These are phyloP conservation scores for Cantharis flavilabris DNA, from an alignment of 2,888 invertebrate genomes.

Conservation along the genomic window DNA sequence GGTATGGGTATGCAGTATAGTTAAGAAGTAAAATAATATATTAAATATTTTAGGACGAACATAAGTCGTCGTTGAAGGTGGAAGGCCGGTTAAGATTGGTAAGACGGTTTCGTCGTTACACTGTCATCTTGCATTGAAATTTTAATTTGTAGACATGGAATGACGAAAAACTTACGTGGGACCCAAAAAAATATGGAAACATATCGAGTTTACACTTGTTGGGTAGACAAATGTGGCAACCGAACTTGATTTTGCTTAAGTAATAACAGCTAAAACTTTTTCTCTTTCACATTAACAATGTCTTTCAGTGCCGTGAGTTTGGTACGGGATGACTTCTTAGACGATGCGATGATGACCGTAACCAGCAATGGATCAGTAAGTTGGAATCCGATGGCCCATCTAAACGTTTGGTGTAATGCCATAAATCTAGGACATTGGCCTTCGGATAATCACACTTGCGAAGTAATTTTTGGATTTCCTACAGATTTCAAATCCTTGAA, in stretches of 20 bases:
- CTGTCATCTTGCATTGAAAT: not conserved
- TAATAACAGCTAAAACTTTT: conserved; percentile 34
- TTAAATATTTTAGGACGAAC: conserved; percentile 48
- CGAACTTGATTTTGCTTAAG: conserved; percentile 58
- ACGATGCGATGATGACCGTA: conserved; percentile 43
- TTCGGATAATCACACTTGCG: conserved; percentile 52
- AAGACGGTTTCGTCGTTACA: conserved; percentile 33
- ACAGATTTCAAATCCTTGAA: conserved; percentile 40
- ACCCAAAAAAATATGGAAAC: conserved; percentile 61
- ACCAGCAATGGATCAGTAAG: conserved; percentile 45
- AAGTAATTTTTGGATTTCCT: conserved; percentile 50
- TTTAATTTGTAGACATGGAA: conserved; percentile 61
- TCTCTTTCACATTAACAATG: not conserved
- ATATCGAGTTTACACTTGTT: conserved; percentile 57
- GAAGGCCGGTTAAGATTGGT: conserved; percentile 55
- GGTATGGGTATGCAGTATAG: conserved; percentile 38
- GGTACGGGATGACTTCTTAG: conserved; percentile 41
- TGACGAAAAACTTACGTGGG: conserved; percentile 66
- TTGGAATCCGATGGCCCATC: conserved; percentile 48
- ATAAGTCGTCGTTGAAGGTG: conserved; percentile 44
- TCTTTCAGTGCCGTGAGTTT: conserved; percentile 45
- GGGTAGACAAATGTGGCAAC: conserved; percentile 65
- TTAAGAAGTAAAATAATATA: not conserved
- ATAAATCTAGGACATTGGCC: conserved; percentile 53
- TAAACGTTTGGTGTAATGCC: conserved; percentile 50